Conservation (phyloP, 2,888 invertebrate genomes). For the Xanthostigma xanthostigma region DNA sequence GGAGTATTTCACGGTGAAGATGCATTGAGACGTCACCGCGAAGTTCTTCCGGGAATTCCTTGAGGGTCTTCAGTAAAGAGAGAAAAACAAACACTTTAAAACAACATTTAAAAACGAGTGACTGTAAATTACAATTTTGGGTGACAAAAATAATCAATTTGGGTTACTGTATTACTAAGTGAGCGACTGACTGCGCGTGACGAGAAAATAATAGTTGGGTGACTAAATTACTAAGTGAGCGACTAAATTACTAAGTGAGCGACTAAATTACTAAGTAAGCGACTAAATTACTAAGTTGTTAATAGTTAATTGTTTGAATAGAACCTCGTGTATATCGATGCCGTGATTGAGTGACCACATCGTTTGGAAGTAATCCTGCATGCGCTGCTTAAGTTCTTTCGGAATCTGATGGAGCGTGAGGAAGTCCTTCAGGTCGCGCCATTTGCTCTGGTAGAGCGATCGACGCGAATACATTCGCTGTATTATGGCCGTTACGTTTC, state of each 20-base stretch:
- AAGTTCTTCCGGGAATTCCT: slow-evolving; percentile 92
- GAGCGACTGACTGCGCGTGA: no score
- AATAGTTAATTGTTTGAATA: slow-evolving; percentile 16
- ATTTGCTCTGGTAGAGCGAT: slow-evolving; percentile 87
- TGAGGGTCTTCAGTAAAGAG: slow-evolving; percentile 54
- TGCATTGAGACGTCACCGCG: slow-evolving; percentile 93
- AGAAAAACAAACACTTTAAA: neutral
- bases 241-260: no score
- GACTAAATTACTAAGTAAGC: no score
- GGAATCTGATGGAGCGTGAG: slow-evolving; percentile 88
- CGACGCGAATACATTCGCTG: slow-evolving; percentile 91
- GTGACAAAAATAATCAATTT: no score
- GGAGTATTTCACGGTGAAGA: slow-evolving; percentile 84
- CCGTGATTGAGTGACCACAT: slow-evolving; percentile 97
- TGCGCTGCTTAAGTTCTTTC: slow-evolving; percentile 83
- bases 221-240: no score
- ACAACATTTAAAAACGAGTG: no score
- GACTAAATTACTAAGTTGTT: no score
- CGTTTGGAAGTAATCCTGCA: slow-evolving; percentile 96
- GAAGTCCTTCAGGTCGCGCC: slow-evolving; percentile 91
- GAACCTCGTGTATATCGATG: slow-evolving; percentile 90
- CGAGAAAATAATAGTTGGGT: no score
- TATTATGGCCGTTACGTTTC: slow-evolving; percentile 94
- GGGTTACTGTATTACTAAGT: no score
- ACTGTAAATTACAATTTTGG: no score